A percentile compares a stretch with the other conserved stretches of the same genome.
These are phyloP conservation scores for Exephanes ischioxanthus DNA, from an alignment of 2,888 invertebrate species.

Conservation along the genomic window DNA sequence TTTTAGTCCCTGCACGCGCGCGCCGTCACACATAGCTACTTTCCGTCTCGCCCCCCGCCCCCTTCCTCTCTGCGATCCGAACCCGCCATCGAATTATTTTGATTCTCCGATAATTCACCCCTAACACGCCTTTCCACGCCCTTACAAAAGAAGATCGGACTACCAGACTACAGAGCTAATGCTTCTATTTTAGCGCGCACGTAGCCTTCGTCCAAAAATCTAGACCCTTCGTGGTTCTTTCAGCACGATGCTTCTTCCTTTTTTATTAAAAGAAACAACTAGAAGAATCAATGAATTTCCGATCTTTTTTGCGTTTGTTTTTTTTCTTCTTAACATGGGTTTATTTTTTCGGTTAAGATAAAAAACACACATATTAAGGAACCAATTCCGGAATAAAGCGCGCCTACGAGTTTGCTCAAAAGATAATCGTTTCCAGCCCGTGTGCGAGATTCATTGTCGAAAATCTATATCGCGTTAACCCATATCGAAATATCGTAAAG, in stretches of 20 bases:
- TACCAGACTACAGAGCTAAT: constrained; percentile 29
- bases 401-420: constrained; percentile 55
- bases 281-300: no score
- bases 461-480: constrained; percentile 52
- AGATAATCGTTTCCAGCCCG: constrained; percentile 33
- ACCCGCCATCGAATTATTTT: constrained; percentile 83
- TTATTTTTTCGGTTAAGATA: not conserved
- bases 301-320: not conserved
- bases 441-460: constrained; percentile 43
- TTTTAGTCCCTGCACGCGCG: constrained; percentile 62
- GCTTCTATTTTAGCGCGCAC: constrained; percentile 40
- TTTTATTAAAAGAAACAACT: not conserved
- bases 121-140: constrained; percentile 77
- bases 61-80: constrained; percentile 73
- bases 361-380: constrained; percentile 28
- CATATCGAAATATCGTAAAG: constrained; percentile 59
- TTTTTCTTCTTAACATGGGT: not conserved
- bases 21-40: constrained; percentile 14
- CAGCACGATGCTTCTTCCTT: constrained; percentile 9
- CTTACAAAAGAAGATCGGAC: constrained; percentile 57
- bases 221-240: not conserved
- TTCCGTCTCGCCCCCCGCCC: constrained; percentile 52
- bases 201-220: constrained; percentile 43
- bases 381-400: constrained; percentile 13
- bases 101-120: constrained; percentile 84